Evolutionary conservation across 2,888 invertebrate species (phyloP).

Genomic region (Epicampocera succincta): DNA sequence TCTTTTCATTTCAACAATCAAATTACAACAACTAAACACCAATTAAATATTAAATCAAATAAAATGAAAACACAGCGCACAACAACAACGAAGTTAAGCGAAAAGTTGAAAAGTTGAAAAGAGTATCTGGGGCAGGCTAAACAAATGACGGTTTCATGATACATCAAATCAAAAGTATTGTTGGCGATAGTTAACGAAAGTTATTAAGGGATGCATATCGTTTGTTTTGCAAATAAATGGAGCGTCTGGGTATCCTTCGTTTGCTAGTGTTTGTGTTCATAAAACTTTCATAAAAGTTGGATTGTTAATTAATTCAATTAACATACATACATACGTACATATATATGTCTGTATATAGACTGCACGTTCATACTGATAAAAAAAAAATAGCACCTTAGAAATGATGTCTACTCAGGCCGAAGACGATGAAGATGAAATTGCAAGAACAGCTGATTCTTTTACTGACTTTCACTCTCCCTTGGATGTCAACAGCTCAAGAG

Average conservation of each 20-base stretch:
- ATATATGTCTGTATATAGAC: too few relatives aligned
- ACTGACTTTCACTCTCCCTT: too few relatives aligned
- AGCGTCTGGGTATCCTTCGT: not conserved
- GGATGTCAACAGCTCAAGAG: too few relatives aligned
- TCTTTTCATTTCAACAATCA: constrained; percentile 44
- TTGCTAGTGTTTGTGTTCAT: not conserved
- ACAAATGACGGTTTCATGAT: constrained; percentile 1
- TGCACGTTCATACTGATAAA: too few relatives aligned
- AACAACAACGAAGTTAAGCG: constrained; percentile 10
- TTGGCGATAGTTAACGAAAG: not conserved
- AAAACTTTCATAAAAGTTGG: not conserved
- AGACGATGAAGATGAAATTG: too few relatives aligned
- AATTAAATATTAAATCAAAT: constrained; percentile 66
- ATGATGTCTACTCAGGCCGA: too few relatives aligned
- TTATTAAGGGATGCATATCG: constrained; percentile 5
- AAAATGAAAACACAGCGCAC: constrained; percentile 38
- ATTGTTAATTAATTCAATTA: not conserved
- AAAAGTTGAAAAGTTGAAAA: not conserved
- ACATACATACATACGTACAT: too few relatives aligned
- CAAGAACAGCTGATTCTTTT: too few relatives aligned
- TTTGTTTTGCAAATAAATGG: not conserved
- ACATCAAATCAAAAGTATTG: not conserved
- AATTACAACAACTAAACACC: constrained; percentile 66
- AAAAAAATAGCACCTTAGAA: too few relatives aligned
- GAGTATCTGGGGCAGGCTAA: constrained; percentile 14